These are phyloP conservation scores for Cataglyphis cursor DNA, from an alignment of 2,888 invertebrate species.

Conservation along the genomic window DNA sequence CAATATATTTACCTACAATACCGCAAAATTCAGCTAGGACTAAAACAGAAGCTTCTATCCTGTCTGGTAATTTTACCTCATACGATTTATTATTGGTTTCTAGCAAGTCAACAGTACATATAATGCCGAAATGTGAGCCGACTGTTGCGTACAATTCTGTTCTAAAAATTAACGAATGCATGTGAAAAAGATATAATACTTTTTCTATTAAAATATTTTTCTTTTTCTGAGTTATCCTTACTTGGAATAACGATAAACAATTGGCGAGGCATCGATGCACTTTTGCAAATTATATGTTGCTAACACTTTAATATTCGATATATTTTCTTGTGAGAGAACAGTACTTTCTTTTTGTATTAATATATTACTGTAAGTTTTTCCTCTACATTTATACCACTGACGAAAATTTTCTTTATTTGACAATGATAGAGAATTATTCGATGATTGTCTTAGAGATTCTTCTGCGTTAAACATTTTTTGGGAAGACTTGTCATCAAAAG, in stretches of 20 bases:
- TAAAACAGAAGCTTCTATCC: slow-evolving; percentile 91
- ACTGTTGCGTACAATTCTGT: slow-evolving; percentile 87
- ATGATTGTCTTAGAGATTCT: slow-evolving; percentile 24
- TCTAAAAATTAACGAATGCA: slow-evolving; percentile 54
- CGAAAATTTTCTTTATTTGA: slow-evolving; percentile 45
- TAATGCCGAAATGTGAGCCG: slow-evolving; percentile 92
- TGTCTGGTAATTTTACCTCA: slow-evolving; percentile 88
- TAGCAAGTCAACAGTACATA: slow-evolving; percentile 89
- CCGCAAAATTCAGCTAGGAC: slow-evolving; percentile 87
- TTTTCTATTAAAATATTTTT: background rate
- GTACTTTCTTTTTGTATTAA: slow-evolving; percentile 23
- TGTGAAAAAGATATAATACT: background rate
- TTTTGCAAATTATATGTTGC: slow-evolving; percentile 90
- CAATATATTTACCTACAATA: slow-evolving; percentile 89
- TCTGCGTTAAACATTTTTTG: slow-evolving; percentile 19
- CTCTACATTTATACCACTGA: slow-evolving; percentile 80
- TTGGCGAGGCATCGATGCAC: slow-evolving; percentile 94
- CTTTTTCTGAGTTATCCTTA: slow-evolving; percentile 80
- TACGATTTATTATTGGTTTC: slow-evolving; percentile 88
- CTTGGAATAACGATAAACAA: slow-evolving; percentile 87
- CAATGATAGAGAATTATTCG: slow-evolving; percentile 11
- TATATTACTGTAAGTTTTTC: slow-evolving; percentile 56
- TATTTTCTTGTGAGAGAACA: slow-evolving; percentile 3
- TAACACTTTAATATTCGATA: slow-evolving; percentile 81
- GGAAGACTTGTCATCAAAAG: background rate